Evolutionary conservation across 2,113 vertebrate species (phyloP).

Genomic region (Hypomesus transpacificus): DNA sequence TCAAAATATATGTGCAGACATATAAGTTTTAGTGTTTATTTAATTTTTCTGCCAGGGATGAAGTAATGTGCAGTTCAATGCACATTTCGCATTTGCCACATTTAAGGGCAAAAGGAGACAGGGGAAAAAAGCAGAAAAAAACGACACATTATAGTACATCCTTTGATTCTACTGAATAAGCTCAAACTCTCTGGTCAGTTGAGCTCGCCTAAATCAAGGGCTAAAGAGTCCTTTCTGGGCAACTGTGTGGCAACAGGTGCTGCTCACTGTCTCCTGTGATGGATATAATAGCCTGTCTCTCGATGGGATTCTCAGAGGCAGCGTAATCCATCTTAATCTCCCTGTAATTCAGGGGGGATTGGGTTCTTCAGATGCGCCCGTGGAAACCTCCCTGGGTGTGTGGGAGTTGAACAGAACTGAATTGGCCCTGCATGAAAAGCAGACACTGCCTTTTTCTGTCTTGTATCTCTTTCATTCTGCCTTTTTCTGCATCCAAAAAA

Average conservation of each 20-base stretch:
- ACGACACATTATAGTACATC: not conserved
- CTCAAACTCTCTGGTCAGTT: conserved; percentile 7
- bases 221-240: conserved; percentile 37
- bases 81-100: conserved; percentile 50
- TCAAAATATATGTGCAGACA: no score
- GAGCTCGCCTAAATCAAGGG: conserved; percentile 19
- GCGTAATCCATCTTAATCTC: conserved; percentile 77
- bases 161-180: conserved; percentile 22
- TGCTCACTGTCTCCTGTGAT: conserved; percentile 68
- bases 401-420: conserved; percentile 65
- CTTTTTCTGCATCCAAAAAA: conserved; percentile 31
- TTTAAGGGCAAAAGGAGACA: conserved; percentile 40
- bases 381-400: conserved; percentile 70
- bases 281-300: conserved; percentile 68
- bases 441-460: conserved; percentile 43
- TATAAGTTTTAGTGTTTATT: no score
- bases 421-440: conserved; percentile 58
- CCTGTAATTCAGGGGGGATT: conserved; percentile 78
- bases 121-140: not conserved
- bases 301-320: conserved; percentile 71
- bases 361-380: conserved; percentile 76
- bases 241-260: conserved; percentile 73
- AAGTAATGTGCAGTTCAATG: conserved; percentile 62
- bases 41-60: conserved; percentile 60
- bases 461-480: conserved; percentile 25